Percentiles rank a stretch among this genome's conserved stretches.
These are phyloP conservation scores for Agrochola lota DNA, from an alignment of 2,888 invertebrate genomes.

Conservation along the genomic window DNA sequence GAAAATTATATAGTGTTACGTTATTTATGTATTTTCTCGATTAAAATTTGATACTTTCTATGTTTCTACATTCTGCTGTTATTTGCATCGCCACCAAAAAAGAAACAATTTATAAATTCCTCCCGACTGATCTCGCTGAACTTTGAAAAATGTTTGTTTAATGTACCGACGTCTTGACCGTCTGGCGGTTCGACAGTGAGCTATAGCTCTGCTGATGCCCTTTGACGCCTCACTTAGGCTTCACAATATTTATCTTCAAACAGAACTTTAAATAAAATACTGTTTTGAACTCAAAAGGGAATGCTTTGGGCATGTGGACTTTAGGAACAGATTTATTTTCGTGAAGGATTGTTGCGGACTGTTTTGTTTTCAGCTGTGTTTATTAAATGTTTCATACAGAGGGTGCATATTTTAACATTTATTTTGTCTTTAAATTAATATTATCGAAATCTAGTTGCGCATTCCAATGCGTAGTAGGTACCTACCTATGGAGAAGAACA, in stretches of 20 bases:
- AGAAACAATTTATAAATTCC: conserved; percentile 40
- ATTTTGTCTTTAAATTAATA: not conserved
- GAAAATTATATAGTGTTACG: not conserved
- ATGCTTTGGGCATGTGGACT: conserved; percentile 27
- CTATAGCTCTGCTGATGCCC: conserved; percentile 61
- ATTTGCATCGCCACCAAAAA: conserved; percentile 27
- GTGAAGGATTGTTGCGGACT: not conserved
- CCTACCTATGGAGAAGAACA: too few relatives aligned
- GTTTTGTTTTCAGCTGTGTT: conserved; percentile 12
- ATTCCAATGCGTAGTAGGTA: too few relatives aligned
- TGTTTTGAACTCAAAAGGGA: conserved; percentile 51
- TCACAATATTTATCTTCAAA: conserved; percentile 56
- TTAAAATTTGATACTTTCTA: not conserved
- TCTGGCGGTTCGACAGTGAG: conserved; percentile 65
- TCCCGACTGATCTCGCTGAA: conserved; percentile 36
- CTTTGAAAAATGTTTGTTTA: conserved; percentile 65
- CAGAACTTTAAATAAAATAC: conserved; percentile 58
- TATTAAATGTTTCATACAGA: not conserved
- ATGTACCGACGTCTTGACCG: conserved; percentile 65
- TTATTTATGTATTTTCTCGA: not conserved
- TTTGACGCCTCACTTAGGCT: conserved; percentile 68
- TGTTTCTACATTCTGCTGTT: not conserved
- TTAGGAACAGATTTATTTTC: conserved; percentile 37
- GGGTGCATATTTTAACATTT: not conserved
- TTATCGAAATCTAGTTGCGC: not conserved